Conservation (phyloP, 1,140 invertebrate species). For the Drosophila tsacasi region DNA sequence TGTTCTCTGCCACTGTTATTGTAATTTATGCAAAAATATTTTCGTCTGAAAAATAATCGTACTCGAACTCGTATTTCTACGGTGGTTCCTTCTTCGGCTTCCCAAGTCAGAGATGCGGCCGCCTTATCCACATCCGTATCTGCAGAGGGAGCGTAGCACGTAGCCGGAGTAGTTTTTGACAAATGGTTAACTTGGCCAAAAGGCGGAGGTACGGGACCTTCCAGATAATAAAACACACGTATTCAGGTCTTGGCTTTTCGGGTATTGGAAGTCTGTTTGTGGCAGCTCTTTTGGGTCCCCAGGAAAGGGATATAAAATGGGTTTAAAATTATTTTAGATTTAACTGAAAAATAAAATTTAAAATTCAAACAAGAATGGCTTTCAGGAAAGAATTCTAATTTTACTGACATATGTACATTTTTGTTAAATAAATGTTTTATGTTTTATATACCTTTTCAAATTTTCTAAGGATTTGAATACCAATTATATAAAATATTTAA, state of each 20-base stretch:
- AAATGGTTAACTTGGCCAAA: conserved; percentile 28
- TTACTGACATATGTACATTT: too few relatives aligned
- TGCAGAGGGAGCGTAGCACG: conserved; percentile 28
- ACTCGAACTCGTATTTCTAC: conserved; percentile 21
- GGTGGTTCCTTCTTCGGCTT: conserved; percentile 31
- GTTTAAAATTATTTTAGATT: background rate
- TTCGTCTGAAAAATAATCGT: conserved; percentile 73
- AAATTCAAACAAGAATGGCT: too few relatives aligned
- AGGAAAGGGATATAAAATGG: background rate
- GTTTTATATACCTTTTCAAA: too few relatives aligned
- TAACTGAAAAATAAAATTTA: too few relatives aligned
- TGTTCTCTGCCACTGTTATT: conserved; percentile 67
- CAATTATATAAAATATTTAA: background rate
- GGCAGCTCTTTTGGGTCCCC: background rate
- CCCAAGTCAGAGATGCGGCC: conserved; percentile 25
- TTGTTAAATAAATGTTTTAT: too few relatives aligned
- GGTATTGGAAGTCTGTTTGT: conserved; percentile 35
- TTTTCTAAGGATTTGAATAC: background rate
- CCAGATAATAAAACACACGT: conserved; percentile 74
- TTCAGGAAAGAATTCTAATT: too few relatives aligned
- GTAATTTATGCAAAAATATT: conserved; percentile 83
- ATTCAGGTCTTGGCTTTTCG: conserved; percentile 46
- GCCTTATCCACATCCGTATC: conserved; percentile 46
- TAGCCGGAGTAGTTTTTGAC: conserved; percentile 47
- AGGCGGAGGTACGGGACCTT: conserved; percentile 10